These are phyloP conservation scores for Drosophila lowei DNA, from an alignment of 1,140 invertebrate genomes.

Conservation along the genomic window DNA sequence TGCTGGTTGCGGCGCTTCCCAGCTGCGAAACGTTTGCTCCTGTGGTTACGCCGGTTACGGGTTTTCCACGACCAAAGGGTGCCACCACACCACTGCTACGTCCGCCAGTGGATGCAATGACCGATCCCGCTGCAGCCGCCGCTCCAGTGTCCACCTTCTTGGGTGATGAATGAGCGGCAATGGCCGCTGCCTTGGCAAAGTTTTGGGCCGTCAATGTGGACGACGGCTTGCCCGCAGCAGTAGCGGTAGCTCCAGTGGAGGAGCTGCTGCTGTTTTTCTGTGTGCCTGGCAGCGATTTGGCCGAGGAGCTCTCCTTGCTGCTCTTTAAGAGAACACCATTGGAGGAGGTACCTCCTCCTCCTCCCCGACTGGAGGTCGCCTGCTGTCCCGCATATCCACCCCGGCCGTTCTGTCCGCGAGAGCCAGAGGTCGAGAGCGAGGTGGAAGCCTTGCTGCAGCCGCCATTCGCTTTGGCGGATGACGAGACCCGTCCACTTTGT, in stretches of 20 bases:
- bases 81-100: slow-evolving; percentile 78
- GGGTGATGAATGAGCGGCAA: slow-evolving; percentile 45
- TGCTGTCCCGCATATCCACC: slow-evolving; percentile 51
- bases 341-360: slow-evolving; percentile 17
- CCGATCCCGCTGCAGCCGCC: not conserved
- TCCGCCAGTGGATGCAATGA: slow-evolving; percentile 33
- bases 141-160: slow-evolving; percentile 61
- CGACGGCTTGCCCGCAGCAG: slow-evolving; percentile 5
- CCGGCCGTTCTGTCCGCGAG: slow-evolving; percentile 46
- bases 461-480: slow-evolving; percentile 51
- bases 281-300: slow-evolving; percentile 28
- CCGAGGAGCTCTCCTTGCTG: slow-evolving; percentile 38
- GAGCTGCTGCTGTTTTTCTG: slow-evolving; percentile 40
- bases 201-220: slow-evolving; percentile 23
- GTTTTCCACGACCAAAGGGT: slow-evolving; percentile 84
- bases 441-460: slow-evolving; percentile 34
- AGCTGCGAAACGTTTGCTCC: slow-evolving; percentile 81
- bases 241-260: slow-evolving; percentile 7
- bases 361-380: slow-evolving; percentile 27
- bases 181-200: slow-evolving; percentile 52
- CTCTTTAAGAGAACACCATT: slow-evolving; percentile 48
- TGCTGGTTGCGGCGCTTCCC: slow-evolving; percentile 81
- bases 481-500: slow-evolving; percentile 40
- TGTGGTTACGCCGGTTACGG: slow-evolving; percentile 46
- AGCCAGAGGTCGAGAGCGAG: slow-evolving; percentile 25